These are phyloP conservation scores for Drosophila formosana DNA, from an alignment of 2,888 invertebrate species.

Conservation along the genomic window DNA sequence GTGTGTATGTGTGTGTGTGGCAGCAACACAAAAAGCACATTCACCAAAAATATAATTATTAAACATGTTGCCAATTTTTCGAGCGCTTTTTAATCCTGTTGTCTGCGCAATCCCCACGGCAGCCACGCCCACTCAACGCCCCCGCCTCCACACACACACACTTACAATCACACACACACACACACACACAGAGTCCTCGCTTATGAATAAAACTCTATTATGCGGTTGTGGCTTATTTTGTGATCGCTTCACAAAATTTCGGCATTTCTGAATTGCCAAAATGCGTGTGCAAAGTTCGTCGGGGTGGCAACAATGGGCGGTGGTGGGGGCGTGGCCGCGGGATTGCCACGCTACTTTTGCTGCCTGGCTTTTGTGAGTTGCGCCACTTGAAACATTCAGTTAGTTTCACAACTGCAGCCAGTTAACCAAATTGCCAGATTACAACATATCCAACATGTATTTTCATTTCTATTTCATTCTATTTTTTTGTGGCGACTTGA, in stretches of 20 bases:
- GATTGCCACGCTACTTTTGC: slow-evolving; percentile 1
- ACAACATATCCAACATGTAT: not conserved
- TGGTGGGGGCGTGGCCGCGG: not conserved
- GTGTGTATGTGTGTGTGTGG: slow-evolving; percentile 39
- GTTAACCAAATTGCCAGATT: slow-evolving; percentile 31
- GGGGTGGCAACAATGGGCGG: not conserved
- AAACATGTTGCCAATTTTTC: slow-evolving; percentile 79
- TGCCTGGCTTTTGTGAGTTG: slow-evolving; percentile 26
- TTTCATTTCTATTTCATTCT: not conserved
- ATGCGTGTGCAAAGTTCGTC: slow-evolving; percentile 1
- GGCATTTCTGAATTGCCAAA: slow-evolving; percentile 40
- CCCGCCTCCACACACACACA: slow-evolving; percentile 3
- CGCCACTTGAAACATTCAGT: slow-evolving; percentile 14
- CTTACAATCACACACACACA: slow-evolving; percentile 21
- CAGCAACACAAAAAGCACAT: slow-evolving; percentile 69
- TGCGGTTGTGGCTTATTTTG: slow-evolving; percentile 75
- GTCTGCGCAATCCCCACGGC: slow-evolving; percentile 65
- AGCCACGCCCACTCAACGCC: slow-evolving; percentile 31
- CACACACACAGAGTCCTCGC: not conserved
- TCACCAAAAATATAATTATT: slow-evolving; percentile 80
- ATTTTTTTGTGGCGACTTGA: not conserved
- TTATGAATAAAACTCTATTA: slow-evolving; percentile 75
- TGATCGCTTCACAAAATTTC: slow-evolving; percentile 65
- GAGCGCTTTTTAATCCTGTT: slow-evolving; percentile 80
- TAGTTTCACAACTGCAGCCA: slow-evolving; percentile 26